Evolutionary conservation across 1,140 invertebrate genomes (phyloP), one percentile per base, ranked within the genome.

Genomic region (Phymastichus coffea): DNA sequence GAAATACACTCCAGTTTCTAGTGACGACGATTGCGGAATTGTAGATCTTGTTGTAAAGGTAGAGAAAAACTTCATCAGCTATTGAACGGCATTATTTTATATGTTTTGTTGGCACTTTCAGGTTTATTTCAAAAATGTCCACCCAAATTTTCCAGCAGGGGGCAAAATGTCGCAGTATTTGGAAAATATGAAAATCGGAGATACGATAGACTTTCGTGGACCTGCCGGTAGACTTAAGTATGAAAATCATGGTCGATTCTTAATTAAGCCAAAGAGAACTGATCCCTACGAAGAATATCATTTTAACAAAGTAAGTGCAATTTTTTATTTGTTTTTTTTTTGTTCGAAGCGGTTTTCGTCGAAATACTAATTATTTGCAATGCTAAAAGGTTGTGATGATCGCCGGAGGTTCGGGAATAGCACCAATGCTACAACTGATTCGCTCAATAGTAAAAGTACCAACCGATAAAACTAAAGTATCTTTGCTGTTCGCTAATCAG

Each of bases 11-110:
- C 98, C 98, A 14, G 94, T 98, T 4, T 92, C 94, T 1, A 94
- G 91, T 74, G 95, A 98, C 81, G 94, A 98, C 67, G 91, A 98
- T 69, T 84, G 88, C 59, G 97, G 98, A 25, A 94, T 89, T 75
- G 90, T 99, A 63, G 97, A 99, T 81, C 83, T 99, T 37, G 91
- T 99, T 62, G 85, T 99, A 54, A 99, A 99, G 85, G 95, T 95
- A 79, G 80, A 69, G n/a, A n/a, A 26, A 15, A 14, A 47, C 15
- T 37, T 26, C 19, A 8, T 26, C 20, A 10, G 22, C 10, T 22
- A 55, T 20, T 15, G 37, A 60, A 37, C 8, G 7, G 9, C 46
- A 6, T 22, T 30, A 14, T 30, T n/a, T 33, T 6, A 33, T 7
- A 12, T 38, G 22, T 43, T 1, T 9, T 43, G 46, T n/a, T n/a